Percentiles rank a stretch among this genome's conserved stretches.
Evolutionary conservation across 2,797 vertebrate species (phyloP).

Genomic region (Platalea minor): DNA sequence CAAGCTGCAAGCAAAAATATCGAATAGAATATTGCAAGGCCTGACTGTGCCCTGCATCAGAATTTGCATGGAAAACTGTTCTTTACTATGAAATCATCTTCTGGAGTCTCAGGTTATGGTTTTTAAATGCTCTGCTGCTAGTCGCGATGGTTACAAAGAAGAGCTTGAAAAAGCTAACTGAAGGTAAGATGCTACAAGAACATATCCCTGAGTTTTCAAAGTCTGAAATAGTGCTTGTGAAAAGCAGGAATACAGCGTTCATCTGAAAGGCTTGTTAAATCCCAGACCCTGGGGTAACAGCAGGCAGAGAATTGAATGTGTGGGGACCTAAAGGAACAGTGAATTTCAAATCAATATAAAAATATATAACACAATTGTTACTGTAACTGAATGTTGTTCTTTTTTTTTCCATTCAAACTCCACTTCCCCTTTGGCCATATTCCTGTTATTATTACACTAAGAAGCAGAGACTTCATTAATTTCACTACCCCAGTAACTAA

Average conservation of each 20-base stretch:
- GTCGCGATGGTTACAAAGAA: background rate
- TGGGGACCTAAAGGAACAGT: background rate
- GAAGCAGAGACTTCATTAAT: slow-evolving; percentile 17
- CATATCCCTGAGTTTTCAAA: background rate
- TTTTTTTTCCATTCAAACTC: background rate
- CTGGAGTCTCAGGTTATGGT: background rate
- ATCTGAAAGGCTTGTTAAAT: slow-evolving; percentile 3
- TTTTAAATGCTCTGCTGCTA: background rate
- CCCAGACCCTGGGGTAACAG: background rate
- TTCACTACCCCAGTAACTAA: background rate
- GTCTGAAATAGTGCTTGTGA: background rate
- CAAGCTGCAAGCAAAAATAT: background rate
- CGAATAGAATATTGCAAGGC: background rate
- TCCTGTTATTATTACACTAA: background rate
- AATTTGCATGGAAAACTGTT: background rate
- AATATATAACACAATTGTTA: background rate
- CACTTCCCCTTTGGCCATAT: background rate
- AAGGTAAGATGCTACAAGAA: background rate
- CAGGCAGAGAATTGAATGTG: background rate
- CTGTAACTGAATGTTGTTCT: background rate
- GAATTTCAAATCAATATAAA: slow-evolving; percentile 32
- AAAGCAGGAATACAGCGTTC: background rate
- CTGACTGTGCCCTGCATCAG: background rate
- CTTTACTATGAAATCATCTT: background rate
- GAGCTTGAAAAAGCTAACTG: background rate